Conservation (phyloP, 2,113 vertebrate species). For the Procapra przewalskii region DNA sequence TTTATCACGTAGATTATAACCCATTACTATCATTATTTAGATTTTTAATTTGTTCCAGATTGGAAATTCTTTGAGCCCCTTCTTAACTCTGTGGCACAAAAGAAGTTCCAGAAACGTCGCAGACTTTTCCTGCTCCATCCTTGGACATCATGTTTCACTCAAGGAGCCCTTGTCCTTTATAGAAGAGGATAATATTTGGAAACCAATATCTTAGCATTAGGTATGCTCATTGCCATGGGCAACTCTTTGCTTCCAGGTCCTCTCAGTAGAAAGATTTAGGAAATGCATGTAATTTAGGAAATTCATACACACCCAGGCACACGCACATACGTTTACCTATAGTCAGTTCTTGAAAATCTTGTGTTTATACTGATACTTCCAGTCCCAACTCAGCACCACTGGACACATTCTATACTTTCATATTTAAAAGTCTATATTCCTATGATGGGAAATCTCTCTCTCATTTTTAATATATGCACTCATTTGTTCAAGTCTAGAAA, state of each 20-base stretch:
- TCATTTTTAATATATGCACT: conserved; percentile 13
- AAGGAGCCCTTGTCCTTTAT: not conserved
- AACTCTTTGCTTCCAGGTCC: not conserved
- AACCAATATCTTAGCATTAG: not conserved
- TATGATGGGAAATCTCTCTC: not conserved
- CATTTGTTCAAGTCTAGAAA: conserved; percentile 16
- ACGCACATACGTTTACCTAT: not conserved
- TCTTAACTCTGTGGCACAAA: not conserved
- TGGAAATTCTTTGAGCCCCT: not conserved
- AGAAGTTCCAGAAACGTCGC: too few relatives aligned
- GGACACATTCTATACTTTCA: not conserved
- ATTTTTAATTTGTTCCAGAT: not conserved
- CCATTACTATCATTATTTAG: not conserved
- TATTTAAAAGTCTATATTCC: not conserved
- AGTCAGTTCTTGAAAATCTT: not conserved
- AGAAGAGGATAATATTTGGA: not conserved
- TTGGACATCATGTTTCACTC: not conserved
- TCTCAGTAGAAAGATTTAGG: not conserved
- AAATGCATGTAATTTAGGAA: not conserved
- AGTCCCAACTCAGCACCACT: not conserved
- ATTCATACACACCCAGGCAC: not conserved
- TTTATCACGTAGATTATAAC: not conserved
- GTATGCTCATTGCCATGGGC: not conserved
- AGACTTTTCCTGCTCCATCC: too few relatives aligned
- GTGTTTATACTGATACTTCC: not conserved